These are phyloP conservation scores for Limonius californicus DNA, from an alignment of 1,140 invertebrate genomes.

Conservation along the genomic window DNA sequence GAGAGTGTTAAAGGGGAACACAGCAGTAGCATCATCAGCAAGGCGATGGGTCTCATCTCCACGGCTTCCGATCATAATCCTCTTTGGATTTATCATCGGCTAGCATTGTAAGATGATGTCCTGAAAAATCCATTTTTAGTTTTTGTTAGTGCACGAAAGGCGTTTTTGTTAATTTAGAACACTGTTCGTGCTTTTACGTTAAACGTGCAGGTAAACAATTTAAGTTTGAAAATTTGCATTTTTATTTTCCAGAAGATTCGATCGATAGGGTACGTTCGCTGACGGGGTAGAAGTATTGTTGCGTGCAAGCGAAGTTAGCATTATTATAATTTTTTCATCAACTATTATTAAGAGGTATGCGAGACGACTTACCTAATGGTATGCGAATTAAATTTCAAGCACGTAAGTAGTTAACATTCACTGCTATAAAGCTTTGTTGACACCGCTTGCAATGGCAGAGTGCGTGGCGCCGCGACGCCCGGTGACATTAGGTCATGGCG, in stretches of 20 bases:
- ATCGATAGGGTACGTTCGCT: background rate
- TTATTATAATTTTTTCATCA: no score
- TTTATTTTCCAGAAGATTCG: background rate
- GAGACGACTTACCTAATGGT: background rate
- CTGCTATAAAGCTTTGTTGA: background rate
- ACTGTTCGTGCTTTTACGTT: no score
- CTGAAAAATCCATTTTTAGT: no score
- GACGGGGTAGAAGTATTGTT: background rate
- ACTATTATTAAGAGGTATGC: no score
- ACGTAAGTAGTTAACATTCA: background rate
- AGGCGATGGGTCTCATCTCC: conserved; percentile 17
- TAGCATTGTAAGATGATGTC: background rate
- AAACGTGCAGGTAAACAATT: background rate
- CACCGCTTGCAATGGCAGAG: background rate
- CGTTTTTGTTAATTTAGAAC: no score
- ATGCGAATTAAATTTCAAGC: background rate
- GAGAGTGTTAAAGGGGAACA: conserved; percentile 30
- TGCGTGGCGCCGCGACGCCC: conserved; percentile 8
- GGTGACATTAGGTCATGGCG: background rate
- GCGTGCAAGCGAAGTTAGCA: no score
- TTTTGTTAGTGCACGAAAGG: no score
- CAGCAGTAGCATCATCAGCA: conserved; percentile 14
- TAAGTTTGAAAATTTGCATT: background rate
- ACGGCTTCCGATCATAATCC: conserved; percentile 6
- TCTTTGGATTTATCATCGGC: background rate